Conservation (phyloP, 2,113 vertebrate species). For the Tor tambroides region DNA sequence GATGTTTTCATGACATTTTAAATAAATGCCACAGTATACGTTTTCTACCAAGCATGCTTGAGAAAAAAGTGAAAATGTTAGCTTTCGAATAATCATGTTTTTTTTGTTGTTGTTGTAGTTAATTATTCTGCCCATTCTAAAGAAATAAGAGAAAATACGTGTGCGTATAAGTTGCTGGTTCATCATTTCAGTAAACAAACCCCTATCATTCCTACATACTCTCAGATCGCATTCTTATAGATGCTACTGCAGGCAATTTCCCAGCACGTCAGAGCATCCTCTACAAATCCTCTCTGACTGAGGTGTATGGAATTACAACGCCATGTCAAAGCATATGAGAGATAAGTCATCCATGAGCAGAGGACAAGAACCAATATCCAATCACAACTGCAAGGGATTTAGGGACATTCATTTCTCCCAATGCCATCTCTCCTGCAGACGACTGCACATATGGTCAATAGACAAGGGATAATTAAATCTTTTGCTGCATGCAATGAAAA, state of each 20-base stretch:
- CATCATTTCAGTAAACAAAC: not conserved
- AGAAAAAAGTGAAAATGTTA: not conserved
- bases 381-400: constrained; percentile 51
- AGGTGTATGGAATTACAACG: constrained; percentile 53
- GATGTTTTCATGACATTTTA: no score
- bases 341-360: constrained; percentile 61
- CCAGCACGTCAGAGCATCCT: not conserved
- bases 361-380: constrained; percentile 65
- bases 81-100: not conserved
- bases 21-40: not conserved
- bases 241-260: not conserved
- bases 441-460: not conserved
- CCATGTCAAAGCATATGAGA: constrained; percentile 49
- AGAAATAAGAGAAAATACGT: not conserved
- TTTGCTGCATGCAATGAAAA: not conserved
- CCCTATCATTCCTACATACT: not conserved
- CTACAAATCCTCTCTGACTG: no score
- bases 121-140: not conserved
- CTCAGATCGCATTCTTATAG: not conserved
- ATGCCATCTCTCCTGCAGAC: not conserved
- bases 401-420: not conserved
- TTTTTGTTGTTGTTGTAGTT: not conserved
- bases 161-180: not conserved
- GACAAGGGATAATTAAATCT: not conserved
- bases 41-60: not conserved